A percentile compares a stretch with the other conserved stretches of the same genome.
Evolutionary conservation across 2,888 invertebrate species (phyloP).

Genomic region (Drosophila vallismaia): DNA sequence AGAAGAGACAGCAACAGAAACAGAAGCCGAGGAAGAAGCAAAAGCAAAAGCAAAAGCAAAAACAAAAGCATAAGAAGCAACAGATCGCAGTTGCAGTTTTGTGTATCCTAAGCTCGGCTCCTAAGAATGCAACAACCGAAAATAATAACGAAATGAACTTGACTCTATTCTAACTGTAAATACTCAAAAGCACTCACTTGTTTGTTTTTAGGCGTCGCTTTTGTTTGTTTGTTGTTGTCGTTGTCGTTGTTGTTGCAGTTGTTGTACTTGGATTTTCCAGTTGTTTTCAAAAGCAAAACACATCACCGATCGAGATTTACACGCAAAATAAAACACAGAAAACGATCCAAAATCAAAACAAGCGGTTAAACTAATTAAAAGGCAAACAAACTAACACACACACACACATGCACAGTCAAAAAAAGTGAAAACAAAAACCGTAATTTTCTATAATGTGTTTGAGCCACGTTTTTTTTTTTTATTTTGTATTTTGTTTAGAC

Average conservation of each 20-base stretch:
- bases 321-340: slow-evolving; percentile 23
- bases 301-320: neutral
- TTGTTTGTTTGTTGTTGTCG: slow-evolving; percentile 7
- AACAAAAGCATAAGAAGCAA: neutral
- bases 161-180: slow-evolving; percentile 19
- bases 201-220: slow-evolving; percentile 6
- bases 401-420: slow-evolving; percentile 41
- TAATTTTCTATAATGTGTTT: slow-evolving; percentile 1
- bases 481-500: neutral
- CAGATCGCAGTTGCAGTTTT: slow-evolving; percentile 37
- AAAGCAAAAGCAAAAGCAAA: neutral
- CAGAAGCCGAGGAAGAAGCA: neutral
- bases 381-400: slow-evolving; percentile 54
- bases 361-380: slow-evolving; percentile 69
- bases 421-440: slow-evolving; percentile 36
- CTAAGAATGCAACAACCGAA: neutral
- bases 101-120: slow-evolving; percentile 20
- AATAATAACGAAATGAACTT: slow-evolving; percentile 29
- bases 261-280: slow-evolving; percentile 3
- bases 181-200: slow-evolving; percentile 27
- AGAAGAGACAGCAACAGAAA: slow-evolving; percentile 10
- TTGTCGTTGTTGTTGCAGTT: neutral
- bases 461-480: slow-evolving; percentile 24
- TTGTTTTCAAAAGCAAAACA: neutral
- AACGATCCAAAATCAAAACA: slow-evolving; percentile 52